Conservation (phyloP, 2,113 vertebrate genomes). For the Chelonoidis abingdonii region DNA sequence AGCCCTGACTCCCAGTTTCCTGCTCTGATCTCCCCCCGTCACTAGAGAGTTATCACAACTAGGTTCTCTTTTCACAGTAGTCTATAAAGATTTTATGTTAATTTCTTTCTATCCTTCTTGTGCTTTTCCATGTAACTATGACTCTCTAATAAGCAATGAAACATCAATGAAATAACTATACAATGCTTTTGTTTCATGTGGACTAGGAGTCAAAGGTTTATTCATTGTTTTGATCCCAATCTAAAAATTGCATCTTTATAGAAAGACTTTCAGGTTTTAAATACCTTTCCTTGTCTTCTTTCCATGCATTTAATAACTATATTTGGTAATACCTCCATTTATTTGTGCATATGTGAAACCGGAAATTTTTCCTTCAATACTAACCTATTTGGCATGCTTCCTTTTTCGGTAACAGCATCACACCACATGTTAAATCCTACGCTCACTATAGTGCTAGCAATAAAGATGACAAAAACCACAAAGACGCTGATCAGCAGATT, state of each 20-base stretch:
- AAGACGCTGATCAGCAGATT: conserved; percentile 91
- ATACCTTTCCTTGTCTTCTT: neutral
- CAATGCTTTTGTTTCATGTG: neutral
- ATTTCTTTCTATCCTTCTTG: neutral
- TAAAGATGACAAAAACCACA: conserved; percentile 90
- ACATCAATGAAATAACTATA: rapidly evolving
- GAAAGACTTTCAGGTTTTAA: neutral
- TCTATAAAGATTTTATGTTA: neutral
- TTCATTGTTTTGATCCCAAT: neutral
- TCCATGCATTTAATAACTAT: neutral
- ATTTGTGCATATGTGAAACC: neutral
- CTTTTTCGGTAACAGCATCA: conserved; percentile 90
- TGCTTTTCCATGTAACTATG: neutral
- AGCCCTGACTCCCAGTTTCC: neutral
- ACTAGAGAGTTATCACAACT: neutral
- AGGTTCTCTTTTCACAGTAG: neutral
- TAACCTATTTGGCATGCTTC: conserved; percentile 88
- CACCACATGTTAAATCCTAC: conserved; percentile 98
- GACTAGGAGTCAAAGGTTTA: neutral
- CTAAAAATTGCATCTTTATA: neutral
- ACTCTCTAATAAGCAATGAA: neutral
- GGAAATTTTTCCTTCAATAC: conserved; percentile 39
- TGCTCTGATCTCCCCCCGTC: neutral
- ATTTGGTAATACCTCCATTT: neutral
- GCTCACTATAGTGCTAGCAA: conserved; percentile 93